A percentile compares a stretch with the other conserved stretches of the same genome.
Conservation (phyloP, 2,888 invertebrate genomes). For the Epirrhoe alternata region DNA sequence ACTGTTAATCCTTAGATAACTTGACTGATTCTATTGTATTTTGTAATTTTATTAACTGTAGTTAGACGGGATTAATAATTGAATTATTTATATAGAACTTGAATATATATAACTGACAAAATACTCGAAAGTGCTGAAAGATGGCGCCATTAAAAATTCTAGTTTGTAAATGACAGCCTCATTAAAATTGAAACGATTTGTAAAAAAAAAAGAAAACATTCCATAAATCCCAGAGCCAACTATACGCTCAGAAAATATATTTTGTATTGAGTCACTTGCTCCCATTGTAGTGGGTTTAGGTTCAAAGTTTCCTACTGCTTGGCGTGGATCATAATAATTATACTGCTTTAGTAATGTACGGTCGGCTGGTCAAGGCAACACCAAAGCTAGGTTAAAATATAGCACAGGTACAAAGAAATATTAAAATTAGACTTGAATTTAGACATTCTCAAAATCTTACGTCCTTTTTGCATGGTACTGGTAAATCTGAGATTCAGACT, state of each 20-base stretch:
- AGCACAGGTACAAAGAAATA: not conserved
- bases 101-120: not conserved
- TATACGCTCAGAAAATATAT: not conserved
- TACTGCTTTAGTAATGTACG: conserved; percentile 17
- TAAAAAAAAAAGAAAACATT: not conserved
- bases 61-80: conserved; percentile 13
- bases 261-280: not conserved
- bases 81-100: not conserved
- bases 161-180: no score
- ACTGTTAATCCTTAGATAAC: no score
- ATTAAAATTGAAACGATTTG: no score
- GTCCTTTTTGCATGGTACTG: no score
- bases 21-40: no score
- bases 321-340: conserved; percentile 6
- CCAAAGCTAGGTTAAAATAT: not conserved
- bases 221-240: not conserved
- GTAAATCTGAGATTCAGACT: no score
- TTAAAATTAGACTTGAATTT: not conserved
- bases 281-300: not conserved
- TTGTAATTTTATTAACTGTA: no score
- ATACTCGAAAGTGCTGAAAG: conserved; percentile 15
- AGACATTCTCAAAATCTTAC: no score
- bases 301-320: conserved; percentile 1
- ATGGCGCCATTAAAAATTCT: conserved; percentile 23
- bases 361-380: not conserved